Conservation (phyloP, 2,113 vertebrate genomes). For the Anas platyrhynchos region DNA sequence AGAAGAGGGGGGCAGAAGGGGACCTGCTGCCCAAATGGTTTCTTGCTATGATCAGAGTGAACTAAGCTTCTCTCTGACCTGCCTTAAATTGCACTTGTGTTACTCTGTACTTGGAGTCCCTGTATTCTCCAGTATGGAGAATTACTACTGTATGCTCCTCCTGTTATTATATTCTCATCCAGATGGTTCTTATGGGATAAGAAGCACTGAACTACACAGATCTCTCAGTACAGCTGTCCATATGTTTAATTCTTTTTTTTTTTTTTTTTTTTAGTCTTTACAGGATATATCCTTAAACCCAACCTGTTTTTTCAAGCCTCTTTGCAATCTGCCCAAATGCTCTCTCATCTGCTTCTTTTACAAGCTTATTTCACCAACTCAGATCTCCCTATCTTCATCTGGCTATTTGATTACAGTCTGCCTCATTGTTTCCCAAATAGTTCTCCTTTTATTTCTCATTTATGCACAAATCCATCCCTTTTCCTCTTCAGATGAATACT, state of each 20-base stretch:
- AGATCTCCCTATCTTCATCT: background rate
- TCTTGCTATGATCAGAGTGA: background rate
- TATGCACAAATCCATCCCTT: background rate
- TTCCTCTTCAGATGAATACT: background rate
- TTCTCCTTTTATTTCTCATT: background rate
- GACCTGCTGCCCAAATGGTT: background rate
- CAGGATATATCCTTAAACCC: background rate
- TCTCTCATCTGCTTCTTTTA: background rate
- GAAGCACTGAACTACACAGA: background rate
- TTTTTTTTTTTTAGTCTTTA: background rate
- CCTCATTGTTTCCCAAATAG: background rate
- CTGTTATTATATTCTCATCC: background rate
- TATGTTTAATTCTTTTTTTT: background rate
- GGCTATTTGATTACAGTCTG: background rate
- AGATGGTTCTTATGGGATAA: background rate
- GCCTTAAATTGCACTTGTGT: background rate
- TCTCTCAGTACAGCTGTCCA: background rate
- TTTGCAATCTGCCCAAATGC: background rate
- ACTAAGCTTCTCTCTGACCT: background rate
- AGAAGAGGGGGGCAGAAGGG: background rate
- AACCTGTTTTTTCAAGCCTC: background rate
- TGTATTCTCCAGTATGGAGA: background rate
- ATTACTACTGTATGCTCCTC: background rate
- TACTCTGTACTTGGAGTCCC: background rate
- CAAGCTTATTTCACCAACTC: background rate